These are phyloP conservation scores for Huso huso DNA, from an alignment of 2,797 vertebrate species.

Conservation along the genomic window DNA sequence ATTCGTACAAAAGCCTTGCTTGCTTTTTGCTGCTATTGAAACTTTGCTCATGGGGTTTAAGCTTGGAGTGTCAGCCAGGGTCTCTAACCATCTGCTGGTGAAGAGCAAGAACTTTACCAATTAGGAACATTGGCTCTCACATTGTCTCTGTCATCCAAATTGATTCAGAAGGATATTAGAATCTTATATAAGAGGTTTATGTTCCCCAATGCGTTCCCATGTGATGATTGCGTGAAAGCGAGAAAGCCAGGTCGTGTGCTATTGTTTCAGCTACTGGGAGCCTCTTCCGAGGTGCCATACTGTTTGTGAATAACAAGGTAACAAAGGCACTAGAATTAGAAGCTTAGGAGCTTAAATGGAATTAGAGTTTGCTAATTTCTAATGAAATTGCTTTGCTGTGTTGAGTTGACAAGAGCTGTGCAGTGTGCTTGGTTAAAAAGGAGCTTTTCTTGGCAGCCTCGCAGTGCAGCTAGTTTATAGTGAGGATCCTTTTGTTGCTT, in stretches of 20 bases:
- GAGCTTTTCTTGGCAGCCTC: constrained; percentile 6
- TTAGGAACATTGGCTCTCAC: constrained; percentile 14
- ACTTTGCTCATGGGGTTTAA: constrained; percentile 12
- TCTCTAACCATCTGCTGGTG: constrained; percentile 27
- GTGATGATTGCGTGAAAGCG: constrained; percentile 26
- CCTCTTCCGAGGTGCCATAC: constrained; percentile 25
- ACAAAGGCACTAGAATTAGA: constrained; percentile 52
- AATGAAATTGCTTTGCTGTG: constrained; percentile 38
- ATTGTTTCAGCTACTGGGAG: constrained; percentile 32
- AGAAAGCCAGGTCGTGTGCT: constrained; percentile 4
- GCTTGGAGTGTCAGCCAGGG: constrained; percentile 25
- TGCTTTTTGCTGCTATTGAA: constrained; percentile 21
- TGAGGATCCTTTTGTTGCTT: too few species aligned
- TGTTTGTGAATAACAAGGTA: constrained; percentile 37
- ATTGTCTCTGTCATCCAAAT: constrained; percentile 21
- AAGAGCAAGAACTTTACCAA: constrained; percentile 21
- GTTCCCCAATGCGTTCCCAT: constrained; percentile 32
- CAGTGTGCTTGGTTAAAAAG: constrained; percentile 23
- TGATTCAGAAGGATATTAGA: constrained; percentile 32
- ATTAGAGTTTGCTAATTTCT: constrained; percentile 49
- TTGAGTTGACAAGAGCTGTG: constrained; percentile 25
- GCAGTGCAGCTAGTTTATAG: too few species aligned
- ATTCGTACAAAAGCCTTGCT: not conserved
- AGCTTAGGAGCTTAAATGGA: constrained; percentile 53
- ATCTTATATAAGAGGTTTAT: constrained; percentile 26